phyloP scores from a whole-genome alignment of 2,113 vertebrate species.

The Phoxinus phoxinus region DNA sequence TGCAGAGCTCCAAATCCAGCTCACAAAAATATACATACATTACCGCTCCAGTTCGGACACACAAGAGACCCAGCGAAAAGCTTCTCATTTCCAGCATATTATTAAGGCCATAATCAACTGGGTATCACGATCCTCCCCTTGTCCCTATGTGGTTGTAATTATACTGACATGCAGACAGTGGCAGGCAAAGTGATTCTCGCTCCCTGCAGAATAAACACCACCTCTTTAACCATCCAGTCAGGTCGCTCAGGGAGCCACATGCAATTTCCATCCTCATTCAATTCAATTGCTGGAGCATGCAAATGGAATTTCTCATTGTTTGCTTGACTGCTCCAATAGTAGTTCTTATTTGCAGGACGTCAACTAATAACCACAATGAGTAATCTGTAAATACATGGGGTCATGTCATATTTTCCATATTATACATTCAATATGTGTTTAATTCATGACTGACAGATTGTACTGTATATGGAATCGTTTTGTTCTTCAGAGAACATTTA shows the following conservation, averaged over 20 bases:
- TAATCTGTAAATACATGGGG: slow-evolving; percentile 54
- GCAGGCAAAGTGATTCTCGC: slow-evolving; percentile 64
- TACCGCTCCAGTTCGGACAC: not conserved
- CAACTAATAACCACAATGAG: slow-evolving; percentile 15
- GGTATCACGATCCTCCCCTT: slow-evolving; percentile 58
- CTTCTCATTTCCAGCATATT: slow-evolving; percentile 62
- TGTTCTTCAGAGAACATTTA: not conserved
- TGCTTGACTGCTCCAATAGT: slow-evolving; percentile 65
- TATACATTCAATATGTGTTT: not conserved
- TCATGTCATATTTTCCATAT: slow-evolving; percentile 12
- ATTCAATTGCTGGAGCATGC: slow-evolving; percentile 66
- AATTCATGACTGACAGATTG: not conserved
- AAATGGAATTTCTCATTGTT: slow-evolving; percentile 70
- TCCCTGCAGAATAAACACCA: slow-evolving; percentile 65
- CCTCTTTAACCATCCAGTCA: slow-evolving; percentile 68
- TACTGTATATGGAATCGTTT: not conserved
- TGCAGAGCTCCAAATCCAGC: not conserved
- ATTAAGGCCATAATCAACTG: slow-evolving; percentile 62
- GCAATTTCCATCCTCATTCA: slow-evolving; percentile 65
- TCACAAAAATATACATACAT: slow-evolving; percentile 15
- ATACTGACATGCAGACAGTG: slow-evolving; percentile 64
- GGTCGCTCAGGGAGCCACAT: slow-evolving; percentile 58
- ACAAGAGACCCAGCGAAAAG: slow-evolving; percentile 44
- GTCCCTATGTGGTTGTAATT: slow-evolving; percentile 70
- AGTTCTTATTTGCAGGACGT: slow-evolving; percentile 19